A percentile compares a stretch with the other conserved stretches of the same genome.
These are phyloP conservation scores for Gymnorhina tibicen DNA, from an alignment of 2,113 vertebrate species.

Conservation along the genomic window DNA sequence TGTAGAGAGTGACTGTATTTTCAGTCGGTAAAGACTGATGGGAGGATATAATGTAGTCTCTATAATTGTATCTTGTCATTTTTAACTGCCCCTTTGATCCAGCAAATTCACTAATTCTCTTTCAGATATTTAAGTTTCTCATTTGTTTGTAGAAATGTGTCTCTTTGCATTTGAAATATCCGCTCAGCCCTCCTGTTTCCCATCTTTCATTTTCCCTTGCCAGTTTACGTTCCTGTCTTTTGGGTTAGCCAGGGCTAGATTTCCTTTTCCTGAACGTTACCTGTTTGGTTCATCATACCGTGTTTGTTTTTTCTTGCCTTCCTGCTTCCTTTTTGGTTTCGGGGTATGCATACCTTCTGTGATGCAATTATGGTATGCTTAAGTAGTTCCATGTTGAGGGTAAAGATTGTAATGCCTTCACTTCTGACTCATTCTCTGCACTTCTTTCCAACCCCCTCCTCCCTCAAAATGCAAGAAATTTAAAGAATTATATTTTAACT, in stretches of 20 bases:
- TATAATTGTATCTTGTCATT: not conserved
- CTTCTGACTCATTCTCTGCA: not conserved
- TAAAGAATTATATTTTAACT: conserved; percentile 9
- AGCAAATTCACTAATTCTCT: not conserved
- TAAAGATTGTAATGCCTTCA: conserved; percentile 1
- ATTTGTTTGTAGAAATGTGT: not conserved
- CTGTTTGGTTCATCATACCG: conserved; percentile 41
- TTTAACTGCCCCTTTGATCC: not conserved
- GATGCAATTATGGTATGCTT: conserved; percentile 59
- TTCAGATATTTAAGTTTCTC: not conserved
- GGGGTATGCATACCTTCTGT: conserved; percentile 59
- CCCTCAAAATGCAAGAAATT: not conserved
- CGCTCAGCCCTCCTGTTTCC: not conserved
- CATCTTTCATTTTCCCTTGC: not conserved
- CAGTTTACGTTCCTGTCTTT: not conserved
- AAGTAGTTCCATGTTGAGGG: conserved; percentile 62
- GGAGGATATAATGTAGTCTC: not conserved
- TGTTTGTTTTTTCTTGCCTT: conserved; percentile 60
- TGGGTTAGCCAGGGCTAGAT: not conserved
- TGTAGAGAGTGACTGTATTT: not conserved
- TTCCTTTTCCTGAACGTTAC: conserved; percentile 54
- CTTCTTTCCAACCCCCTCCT: not conserved
- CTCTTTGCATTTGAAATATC: not conserved
- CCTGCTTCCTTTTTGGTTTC: conserved; percentile 63
- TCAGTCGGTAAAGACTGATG: not conserved